phyloP scores from a whole-genome alignment of 2,113 vertebrate species.

The Panthera leo region DNA sequence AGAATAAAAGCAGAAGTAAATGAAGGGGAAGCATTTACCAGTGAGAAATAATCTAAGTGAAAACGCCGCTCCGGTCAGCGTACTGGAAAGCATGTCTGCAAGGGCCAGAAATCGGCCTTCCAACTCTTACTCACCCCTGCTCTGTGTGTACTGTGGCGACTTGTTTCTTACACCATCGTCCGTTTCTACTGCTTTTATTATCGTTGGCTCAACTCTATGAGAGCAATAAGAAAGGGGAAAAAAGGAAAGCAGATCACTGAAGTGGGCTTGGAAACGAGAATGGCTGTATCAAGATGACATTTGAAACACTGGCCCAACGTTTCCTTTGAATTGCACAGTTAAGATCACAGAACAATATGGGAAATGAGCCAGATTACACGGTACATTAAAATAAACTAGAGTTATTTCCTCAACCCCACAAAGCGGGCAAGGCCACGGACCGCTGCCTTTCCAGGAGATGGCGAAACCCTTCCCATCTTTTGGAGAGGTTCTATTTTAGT shows the following conservation, averaged over 20 bases:
- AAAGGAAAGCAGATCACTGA: background rate
- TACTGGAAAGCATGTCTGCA: background rate
- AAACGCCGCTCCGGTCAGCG: background rate
- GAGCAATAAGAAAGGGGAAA: background rate
- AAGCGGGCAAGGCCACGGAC: conserved; percentile 52
- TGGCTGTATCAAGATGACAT: conserved; percentile 53
- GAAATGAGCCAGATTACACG: conserved; percentile 68
- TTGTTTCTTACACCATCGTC: background rate
- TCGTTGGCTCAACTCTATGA: conserved; percentile 51
- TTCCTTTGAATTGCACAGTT: conserved; percentile 58
- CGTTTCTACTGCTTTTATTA: conserved; percentile 43
- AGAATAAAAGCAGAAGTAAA: background rate
- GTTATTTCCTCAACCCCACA: conserved; percentile 59
- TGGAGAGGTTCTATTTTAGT: conserved; percentile 48
- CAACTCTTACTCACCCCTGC: background rate
- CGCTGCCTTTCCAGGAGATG: conserved; percentile 44
- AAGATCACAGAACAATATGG: conserved; percentile 69
- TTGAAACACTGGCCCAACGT: conserved; percentile 21
- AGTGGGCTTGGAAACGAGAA: conserved; percentile 32
- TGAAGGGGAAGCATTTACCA: background rate
- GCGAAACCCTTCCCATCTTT: conserved; percentile 59
- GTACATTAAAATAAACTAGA: conserved; percentile 61
- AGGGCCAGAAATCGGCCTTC: background rate
- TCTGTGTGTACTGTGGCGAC: background rate
- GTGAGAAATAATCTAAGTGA: background rate